Evolutionary conservation across 2,797 vertebrate genomes (phyloP).

Genomic region (Silurus lanzhouensis): DNA sequence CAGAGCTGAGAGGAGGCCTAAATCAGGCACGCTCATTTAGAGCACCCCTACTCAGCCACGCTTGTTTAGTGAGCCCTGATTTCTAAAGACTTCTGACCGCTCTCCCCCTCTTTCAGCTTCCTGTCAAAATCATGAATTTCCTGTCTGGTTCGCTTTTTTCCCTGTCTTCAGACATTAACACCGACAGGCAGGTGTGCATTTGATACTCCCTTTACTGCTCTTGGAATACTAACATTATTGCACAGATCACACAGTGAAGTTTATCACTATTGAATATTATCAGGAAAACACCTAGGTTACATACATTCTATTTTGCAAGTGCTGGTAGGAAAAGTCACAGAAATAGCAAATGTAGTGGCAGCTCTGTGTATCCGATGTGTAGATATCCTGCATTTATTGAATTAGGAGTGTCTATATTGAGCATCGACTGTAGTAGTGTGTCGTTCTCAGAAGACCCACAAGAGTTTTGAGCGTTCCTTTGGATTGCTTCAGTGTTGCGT

Average conservation of each 20-base stretch:
- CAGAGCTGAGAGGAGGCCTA: conserved; percentile 27
- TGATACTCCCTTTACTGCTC: conserved; percentile 39
- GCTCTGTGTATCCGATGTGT: conserved; percentile 15
- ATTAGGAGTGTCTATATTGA: conserved; percentile 45
- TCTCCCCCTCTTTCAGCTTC: conserved; percentile 38
- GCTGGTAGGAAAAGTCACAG: background rate
- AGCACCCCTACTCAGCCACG: conserved; percentile 34
- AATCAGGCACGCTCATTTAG: conserved; percentile 41
- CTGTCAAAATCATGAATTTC: conserved; percentile 52
- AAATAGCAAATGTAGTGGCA: conserved; percentile 10
- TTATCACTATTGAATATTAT: conserved; percentile 30
- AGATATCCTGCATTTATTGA: conserved; percentile 19
- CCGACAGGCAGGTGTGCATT: conserved; percentile 44
- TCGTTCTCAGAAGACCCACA: conserved; percentile 17
- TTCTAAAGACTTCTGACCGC: conserved; percentile 48
- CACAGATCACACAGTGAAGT: conserved; percentile 23
- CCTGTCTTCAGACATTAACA: conserved; percentile 31
- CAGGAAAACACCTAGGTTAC: conserved; percentile 2
- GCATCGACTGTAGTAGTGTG: conserved; percentile 25
- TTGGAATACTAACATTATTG: conserved; percentile 42
- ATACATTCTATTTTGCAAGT: background rate
- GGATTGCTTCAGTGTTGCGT: conserved; percentile 68
- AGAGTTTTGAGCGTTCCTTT: conserved; percentile 21
- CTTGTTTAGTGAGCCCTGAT: conserved; percentile 46
- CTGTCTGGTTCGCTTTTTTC: conserved; percentile 36